Evolutionary conservation across 1,140 invertebrate genomes (phyloP).

Genomic region (Pantala flavescens): DNA sequence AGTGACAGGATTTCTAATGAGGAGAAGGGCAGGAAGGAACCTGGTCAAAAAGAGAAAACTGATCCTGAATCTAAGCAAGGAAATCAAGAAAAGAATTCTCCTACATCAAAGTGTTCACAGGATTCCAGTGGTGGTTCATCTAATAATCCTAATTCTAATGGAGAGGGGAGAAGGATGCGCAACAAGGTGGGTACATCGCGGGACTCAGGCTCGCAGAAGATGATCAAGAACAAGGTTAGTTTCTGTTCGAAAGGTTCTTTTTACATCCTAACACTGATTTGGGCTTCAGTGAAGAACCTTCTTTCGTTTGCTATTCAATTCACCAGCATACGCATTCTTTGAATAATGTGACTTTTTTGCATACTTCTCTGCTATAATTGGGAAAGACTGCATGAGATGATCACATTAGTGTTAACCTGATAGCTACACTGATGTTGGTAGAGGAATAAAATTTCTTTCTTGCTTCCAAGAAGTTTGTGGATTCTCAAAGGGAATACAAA

Average conservation of each 20-base stretch:
- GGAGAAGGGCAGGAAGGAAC: not conserved
- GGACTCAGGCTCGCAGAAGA: not conserved
- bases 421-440: no score
- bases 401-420: not conserved
- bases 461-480: no score
- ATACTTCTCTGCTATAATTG: not conserved
- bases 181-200: slow-evolving; percentile 44
- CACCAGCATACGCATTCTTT: no score
- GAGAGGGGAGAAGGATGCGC: slow-evolving; percentile 50
- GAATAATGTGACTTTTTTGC: no score
- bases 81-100: not conserved
- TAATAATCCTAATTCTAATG: slow-evolving; percentile 15
- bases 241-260: not conserved
- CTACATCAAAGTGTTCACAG: not conserved
- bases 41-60: not conserved
- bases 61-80: not conserved
- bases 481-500: no score
- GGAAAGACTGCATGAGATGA: not conserved
- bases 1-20: not conserved
- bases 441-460: no score
- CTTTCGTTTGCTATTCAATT: not conserved
- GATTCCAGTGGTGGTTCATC: not conserved
- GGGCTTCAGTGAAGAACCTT: not conserved
- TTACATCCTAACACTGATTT: not conserved
- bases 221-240: slow-evolving; percentile 15